Base-by-base conservation (phyloP, 1,140 invertebrate species). In the Solenopsis fugax region DNA sequence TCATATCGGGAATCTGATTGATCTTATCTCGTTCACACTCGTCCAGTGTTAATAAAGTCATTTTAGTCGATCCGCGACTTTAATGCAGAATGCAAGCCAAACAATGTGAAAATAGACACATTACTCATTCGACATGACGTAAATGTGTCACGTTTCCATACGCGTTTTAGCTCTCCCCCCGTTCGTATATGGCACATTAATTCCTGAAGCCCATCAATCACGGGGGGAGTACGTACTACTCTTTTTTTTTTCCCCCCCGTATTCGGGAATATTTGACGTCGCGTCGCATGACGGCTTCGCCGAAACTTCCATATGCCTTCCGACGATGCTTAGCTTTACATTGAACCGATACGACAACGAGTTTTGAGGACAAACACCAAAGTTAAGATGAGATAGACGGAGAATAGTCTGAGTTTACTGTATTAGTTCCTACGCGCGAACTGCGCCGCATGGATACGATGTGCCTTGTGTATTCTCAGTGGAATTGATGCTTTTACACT, bases 351-450 rank as follows among this genome's bases (percentile, higher is more conserved):
- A 34, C 58, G 72, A 77, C 60, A 76, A 76, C 73, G 73, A 85
- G 75, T 85, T 85, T 65, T 85, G 58, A 85, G 73, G 60, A 85
- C 82, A 85, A 85, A 85, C 50, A 85, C 73, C 73, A 56, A 85
- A 85, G 82, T 85, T 85, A 85, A 45, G 82, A 85, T 76, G 75
- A 85, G 75, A 85, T 78, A 85, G 82, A 78, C 73, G 60, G 58
- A 16, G 76, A 75, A 85, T 85, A 85, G 58, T 78, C 75, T 78
- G 82, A 77, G 82, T 85, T 78, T 78, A 77, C 82, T 85, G 60
- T 65, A 76, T 84, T 84, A 75, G 80, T 84, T 60, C 18, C 54
- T 75, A 48, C 69, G 69, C 48, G 77, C 64, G 64, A 37, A 37
- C 41, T 54, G 52, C 50, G 37, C 24, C 54, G 24, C 41, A 18